Percentiles rank a stretch among this genome's conserved stretches.
phyloP scores from a whole-genome alignment of 2,113 vertebrate genomes.

The Protobothrops mucrosquamatus region DNA sequence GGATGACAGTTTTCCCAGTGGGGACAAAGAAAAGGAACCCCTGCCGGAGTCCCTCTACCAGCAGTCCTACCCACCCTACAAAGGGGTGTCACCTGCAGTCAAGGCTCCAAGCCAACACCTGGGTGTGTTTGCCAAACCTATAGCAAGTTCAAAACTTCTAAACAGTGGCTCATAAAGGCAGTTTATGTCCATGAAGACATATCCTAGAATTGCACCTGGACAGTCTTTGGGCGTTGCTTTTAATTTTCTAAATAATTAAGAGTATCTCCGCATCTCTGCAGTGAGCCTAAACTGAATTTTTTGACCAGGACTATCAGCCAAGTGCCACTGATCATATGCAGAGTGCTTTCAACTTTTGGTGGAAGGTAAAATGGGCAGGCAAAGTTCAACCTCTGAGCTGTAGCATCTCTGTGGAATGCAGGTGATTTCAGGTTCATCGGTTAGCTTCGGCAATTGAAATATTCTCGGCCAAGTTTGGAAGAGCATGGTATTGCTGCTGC shows the following conservation, averaged over 20 bases:
- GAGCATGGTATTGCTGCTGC: neutral
- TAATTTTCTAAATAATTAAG: neutral
- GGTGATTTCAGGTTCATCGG: neutral
- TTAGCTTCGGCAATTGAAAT: neutral
- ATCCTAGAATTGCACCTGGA: neutral
- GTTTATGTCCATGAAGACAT: neutral
- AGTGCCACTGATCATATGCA: neutral
- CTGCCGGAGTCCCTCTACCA: neutral
- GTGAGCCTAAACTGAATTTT: neutral
- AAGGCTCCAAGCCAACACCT: neutral
- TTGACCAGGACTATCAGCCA: neutral
- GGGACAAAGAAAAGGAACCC: neutral
- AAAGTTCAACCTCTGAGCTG: neutral
- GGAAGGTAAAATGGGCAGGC: neutral
- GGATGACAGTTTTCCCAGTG: neutral
- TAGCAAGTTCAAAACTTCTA: neutral
- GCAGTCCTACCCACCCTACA: neutral
- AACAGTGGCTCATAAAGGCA: neutral
- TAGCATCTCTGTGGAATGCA: neutral
- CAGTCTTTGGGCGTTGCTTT: neutral
- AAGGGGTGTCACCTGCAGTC: fast-evolving
- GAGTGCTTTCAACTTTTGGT: neutral
- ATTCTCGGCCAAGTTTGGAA: neutral
- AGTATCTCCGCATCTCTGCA: neutral
- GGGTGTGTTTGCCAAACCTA: neutral